Percentiles rank a stretch among this genome's conserved stretches.
These are phyloP conservation scores for Troglohyphantes excavatus DNA, from an alignment of 2,888 invertebrate genomes.

Conservation along the genomic window DNA sequence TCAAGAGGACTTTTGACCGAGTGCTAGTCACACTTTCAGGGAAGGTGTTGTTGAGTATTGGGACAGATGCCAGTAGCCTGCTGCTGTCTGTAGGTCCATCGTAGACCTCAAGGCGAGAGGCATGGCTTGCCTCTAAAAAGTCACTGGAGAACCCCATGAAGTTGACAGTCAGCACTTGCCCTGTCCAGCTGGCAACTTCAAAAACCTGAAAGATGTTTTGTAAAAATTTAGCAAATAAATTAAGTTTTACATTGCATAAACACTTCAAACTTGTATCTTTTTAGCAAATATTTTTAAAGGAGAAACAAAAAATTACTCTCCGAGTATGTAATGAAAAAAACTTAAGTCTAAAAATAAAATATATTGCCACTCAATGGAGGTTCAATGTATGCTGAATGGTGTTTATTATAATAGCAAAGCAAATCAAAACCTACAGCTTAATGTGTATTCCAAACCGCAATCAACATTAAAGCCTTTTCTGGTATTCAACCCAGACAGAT, in stretches of 20 bases:
- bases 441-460: too few species aligned
- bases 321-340: too few species aligned
- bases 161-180: slow-evolving; percentile 88
- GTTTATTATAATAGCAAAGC: too few species aligned
- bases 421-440: too few species aligned
- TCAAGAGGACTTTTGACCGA: slow-evolving; percentile 90
- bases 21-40: slow-evolving; percentile 94
- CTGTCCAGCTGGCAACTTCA: slow-evolving; percentile 71
- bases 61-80: slow-evolving; percentile 88
- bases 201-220: slow-evolving; percentile 80
- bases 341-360: too few species aligned
- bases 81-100: slow-evolving; percentile 84
- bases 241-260: background rate
- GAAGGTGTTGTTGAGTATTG: slow-evolving; percentile 91
- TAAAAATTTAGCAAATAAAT: background rate
- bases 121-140: slow-evolving; percentile 37
- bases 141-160: slow-evolving; percentile 90
- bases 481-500: too few species aligned
- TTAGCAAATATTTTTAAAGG: too few species aligned
- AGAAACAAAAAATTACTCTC: too few species aligned
- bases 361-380: too few species aligned
- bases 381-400: too few species aligned
- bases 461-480: too few species aligned
- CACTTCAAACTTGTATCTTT: background rate
- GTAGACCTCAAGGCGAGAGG: slow-evolving; percentile 79